Conservation (phyloP, 2,888 invertebrate species). For the Nemoura dubitans region DNA sequence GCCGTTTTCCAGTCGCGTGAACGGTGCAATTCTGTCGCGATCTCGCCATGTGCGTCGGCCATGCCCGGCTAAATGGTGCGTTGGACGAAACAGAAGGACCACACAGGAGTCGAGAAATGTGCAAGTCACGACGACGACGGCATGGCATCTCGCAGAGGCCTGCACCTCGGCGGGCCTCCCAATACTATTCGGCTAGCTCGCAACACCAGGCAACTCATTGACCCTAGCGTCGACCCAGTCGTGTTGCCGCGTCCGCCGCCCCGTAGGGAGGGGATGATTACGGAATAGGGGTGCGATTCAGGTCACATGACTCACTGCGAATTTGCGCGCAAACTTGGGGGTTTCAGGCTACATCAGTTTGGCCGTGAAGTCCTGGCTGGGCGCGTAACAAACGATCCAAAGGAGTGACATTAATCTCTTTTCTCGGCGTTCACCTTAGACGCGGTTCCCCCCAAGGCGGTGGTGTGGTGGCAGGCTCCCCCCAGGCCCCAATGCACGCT, state of each 20-base stretch:
- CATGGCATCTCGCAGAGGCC: neutral
- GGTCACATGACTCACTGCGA: neutral
- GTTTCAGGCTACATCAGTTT: too few relatives aligned
- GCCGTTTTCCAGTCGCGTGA: neutral
- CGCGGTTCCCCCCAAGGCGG: too few relatives aligned
- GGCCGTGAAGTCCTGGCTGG: too few relatives aligned
- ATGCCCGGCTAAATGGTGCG: too few relatives aligned
- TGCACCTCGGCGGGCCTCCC: neutral
- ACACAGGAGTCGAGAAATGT: neutral
- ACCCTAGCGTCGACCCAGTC: neutral
- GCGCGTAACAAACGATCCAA: too few relatives aligned
- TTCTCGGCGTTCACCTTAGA: too few relatives aligned
- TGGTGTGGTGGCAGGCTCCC: too few relatives aligned
- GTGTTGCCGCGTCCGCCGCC: neutral
- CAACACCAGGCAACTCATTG: neutral
- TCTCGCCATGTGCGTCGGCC: too few relatives aligned
- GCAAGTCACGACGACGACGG: conserved; percentile 7
- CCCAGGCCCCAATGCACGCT: too few relatives aligned
- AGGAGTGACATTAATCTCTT: too few relatives aligned
- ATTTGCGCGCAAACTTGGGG: neutral
- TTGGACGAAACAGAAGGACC: neutral
- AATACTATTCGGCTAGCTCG: neutral
- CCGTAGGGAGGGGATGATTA: neutral
- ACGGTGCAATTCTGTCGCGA: neutral
- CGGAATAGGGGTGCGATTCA: neutral